These are phyloP conservation scores for Sorex fumeus DNA, from an alignment of 2,113 vertebrate species.

Conservation along the genomic window DNA sequence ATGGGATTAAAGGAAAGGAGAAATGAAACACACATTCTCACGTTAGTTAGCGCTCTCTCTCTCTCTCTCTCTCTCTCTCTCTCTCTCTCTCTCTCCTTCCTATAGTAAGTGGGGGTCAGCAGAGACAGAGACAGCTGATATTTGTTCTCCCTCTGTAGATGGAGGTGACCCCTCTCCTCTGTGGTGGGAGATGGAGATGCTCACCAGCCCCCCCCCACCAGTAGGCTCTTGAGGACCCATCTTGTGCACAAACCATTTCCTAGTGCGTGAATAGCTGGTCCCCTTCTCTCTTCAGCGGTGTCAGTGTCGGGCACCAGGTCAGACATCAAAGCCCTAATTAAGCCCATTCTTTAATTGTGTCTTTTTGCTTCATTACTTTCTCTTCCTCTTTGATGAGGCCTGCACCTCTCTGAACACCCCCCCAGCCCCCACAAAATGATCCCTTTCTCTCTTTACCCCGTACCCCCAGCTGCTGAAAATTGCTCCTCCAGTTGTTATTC, in stretches of 20 bases:
- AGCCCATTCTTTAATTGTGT: constrained; percentile 92
- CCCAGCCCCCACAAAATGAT: constrained; percentile 53
- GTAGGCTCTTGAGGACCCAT: constrained; percentile 43
- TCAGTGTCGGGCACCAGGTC: constrained; percentile 88
- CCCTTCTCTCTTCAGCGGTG: constrained; percentile 82
- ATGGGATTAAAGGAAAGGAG: constrained; percentile 70
- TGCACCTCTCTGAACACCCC: constrained; percentile 84
- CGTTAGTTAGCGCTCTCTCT: not conserved
- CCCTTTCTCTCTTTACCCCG: constrained; percentile 86
- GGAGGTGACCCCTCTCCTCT: not conserved
- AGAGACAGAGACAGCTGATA: not conserved
- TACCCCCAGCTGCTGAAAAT: constrained; percentile 77
- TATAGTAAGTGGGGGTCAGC: too few relatives aligned
- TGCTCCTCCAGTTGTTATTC: not conserved
- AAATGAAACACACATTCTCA: constrained; percentile 61
- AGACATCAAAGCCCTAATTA: constrained; percentile 93
- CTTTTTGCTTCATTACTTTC: constrained; percentile 89
- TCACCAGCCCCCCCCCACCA: not conserved
- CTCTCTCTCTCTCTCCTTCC: not conserved
- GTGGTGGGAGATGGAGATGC: not conserved
- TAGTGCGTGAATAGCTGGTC: not conserved
- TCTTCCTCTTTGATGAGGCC: constrained; percentile 91
- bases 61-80: not conserved
- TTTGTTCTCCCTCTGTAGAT: not conserved
- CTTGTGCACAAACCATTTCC: constrained; percentile 86